Base-by-base conservation (phyloP, 2,113 vertebrate species). In the Menura novaehollandiae region DNA sequence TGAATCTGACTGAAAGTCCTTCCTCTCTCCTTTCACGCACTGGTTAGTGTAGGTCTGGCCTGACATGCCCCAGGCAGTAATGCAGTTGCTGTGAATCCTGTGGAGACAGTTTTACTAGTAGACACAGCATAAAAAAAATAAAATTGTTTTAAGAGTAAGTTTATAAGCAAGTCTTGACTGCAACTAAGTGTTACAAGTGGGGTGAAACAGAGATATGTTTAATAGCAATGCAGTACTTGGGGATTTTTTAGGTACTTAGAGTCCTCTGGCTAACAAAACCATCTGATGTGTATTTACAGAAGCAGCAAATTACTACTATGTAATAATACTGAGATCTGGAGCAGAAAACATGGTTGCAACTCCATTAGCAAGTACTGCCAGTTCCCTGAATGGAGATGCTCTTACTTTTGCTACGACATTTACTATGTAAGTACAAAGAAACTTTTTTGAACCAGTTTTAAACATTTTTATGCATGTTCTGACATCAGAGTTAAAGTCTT, bases 301-400 rank as follows among this genome's bases (percentile, higher is more conserved):
- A 64, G 97, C 98, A n/a, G 98, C 98, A 93, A 99, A 98, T 92
- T 98, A 99, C 95, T 99, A 99, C 78, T 99, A 98, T 94, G 98
- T 99, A 95, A 95, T 99, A 91, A 97, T 99, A 97, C 97, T 99
- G 60, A 98, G 98, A 62, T 98, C 99, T 16, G 99, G 99, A 96
- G 97, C 98, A 56, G 98, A 99, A 95, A 98, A 99, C 90, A 98
- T 98, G 7, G 98, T 99, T 89, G 99, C 99, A 35, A 99, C 99
- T 14, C 98, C 99, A 1, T 82, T 99, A 84, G 98, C 98, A 82
- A 99, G 98, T 94, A 98, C 98, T 17, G 97, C 98, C 79, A 98
- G 84, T 19, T 98, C 98, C 53, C 98, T 99, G 53, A 99, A 98
- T 47, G 99, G 99, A 11, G 99, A 99, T 59, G 99, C 99, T 15